Base-by-base conservation (phyloP, 2,797 vertebrate genomes). In the Dermochelys coriacea region DNA sequence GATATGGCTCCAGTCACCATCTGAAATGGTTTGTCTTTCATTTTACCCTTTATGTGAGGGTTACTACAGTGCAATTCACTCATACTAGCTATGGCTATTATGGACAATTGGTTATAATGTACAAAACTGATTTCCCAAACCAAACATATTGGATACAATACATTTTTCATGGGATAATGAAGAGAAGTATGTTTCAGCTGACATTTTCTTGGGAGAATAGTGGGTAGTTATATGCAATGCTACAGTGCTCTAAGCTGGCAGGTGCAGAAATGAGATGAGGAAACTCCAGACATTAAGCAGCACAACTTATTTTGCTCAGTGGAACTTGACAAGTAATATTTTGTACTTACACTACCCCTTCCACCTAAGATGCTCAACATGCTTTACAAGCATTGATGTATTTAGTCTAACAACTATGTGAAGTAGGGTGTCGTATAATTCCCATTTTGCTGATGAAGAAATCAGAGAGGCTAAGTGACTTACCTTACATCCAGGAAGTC, bases 111-210 rank as follows among this genome's bases (percentile, higher is more conserved):
- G 93, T 95, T 97, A 96, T 82, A 97, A 91, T 95, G 86, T 97
- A 94, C 85, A 96, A 97, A 98, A 97, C 87, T 97, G 82, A 97
- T 97, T 97, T 97, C 91, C 96, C 95, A 97, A 97, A 96, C 93
- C 95, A 97, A 97, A 93, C 80, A 95, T 96, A 95, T 84, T 96
- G 93, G 95, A 93, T 54, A 85, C 91, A 97, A 96, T 93, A 97
- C 80, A 96, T 93, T 97, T 97, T 97, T 90, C 81, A 90, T 97
- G 86, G 82, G 88, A 93, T 82, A 97, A 93, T 86, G 55, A 59
- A 88, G 88, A 98, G 92, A 97, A 98, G 94, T 90, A 90, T 87
- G 90, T 94, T 90, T 97, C 90, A 71, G 90, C 91, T 97, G 94
- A 95, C 93, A 92, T 91, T 97, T 97, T 93, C 87, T 75, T 75